Conservation (phyloP, 1,140 invertebrate genomes). For the Drosophila novamexicana region DNA sequence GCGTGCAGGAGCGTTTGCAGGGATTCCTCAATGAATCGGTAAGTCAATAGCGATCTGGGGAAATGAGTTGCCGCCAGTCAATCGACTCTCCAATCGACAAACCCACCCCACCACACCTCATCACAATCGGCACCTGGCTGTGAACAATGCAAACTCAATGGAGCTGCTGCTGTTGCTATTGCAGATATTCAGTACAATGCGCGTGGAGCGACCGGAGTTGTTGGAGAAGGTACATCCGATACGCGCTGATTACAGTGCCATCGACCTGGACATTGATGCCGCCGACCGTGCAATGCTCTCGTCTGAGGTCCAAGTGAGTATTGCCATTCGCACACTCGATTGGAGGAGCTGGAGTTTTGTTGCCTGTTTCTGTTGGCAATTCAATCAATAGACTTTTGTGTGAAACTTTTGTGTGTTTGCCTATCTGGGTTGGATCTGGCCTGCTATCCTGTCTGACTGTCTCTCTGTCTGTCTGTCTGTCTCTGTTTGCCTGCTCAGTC, state of each 20-base stretch:
- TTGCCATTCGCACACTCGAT: slow-evolving; percentile 5
- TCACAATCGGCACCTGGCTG: neutral
- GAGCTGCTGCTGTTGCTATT: slow-evolving; percentile 12
- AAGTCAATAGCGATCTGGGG: slow-evolving; percentile 69
- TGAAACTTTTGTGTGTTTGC: slow-evolving; percentile 58
- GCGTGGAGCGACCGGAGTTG: slow-evolving; percentile 86
- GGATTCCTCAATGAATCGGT: slow-evolving; percentile 88
- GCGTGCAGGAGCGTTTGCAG: slow-evolving; percentile 88
- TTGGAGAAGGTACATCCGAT: slow-evolving; percentile 92
- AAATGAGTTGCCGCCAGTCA: slow-evolving; percentile 39
- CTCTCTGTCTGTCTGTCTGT: slow-evolving; percentile 21
- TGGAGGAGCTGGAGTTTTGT: slow-evolving; percentile 16
- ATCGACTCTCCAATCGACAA: neutral
- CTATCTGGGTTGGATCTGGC: slow-evolving; percentile 28
- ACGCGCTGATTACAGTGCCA: slow-evolving; percentile 92
- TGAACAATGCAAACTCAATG: slow-evolving; percentile 49
- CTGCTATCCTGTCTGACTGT: slow-evolving; percentile 31
- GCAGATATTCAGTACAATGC: slow-evolving; percentile 90
- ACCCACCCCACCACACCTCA: neutral
- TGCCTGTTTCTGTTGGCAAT: slow-evolving; percentile 59
- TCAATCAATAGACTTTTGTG: slow-evolving; percentile 78
- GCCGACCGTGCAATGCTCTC: slow-evolving; percentile 76
- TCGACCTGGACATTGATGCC: slow-evolving; percentile 89
- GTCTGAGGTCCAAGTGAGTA: slow-evolving; percentile 82
- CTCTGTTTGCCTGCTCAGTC: slow-evolving; percentile 19